A percentile compares a stretch with the other conserved stretches of the same genome.
Conservation (phyloP, 2,113 vertebrate genomes). For the Rattus rattus region DNA sequence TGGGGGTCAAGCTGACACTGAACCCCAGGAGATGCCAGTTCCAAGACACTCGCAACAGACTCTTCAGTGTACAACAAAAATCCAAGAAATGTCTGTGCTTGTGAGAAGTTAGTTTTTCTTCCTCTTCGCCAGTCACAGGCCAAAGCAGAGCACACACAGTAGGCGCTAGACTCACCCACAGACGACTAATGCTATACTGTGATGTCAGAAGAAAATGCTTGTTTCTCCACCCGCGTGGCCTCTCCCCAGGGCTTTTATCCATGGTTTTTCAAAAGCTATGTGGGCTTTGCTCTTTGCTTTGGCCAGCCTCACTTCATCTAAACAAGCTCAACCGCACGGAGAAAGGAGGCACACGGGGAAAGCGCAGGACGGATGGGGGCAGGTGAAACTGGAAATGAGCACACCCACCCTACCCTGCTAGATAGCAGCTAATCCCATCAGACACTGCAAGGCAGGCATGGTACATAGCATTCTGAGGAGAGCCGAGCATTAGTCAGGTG, state of each 20-base stretch:
- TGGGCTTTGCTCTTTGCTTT: not conserved
- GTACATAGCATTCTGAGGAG: not conserved
- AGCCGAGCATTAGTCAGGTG: constrained; percentile 53
- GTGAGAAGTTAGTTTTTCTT: constrained; percentile 16
- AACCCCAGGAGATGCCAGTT: not conserved
- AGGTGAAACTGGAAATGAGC: constrained; percentile 24
- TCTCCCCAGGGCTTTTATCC: not conserved
- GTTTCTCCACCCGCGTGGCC: not conserved
- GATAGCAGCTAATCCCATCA: constrained; percentile 63
- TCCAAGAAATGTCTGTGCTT: constrained; percentile 4
- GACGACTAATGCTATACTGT: not conserved
- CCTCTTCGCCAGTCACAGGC: not conserved
- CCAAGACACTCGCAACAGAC: not conserved
- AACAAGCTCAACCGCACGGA: not conserved
- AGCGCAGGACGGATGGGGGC: not conserved
- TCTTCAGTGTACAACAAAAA: not conserved
- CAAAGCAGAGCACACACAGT: not conserved
- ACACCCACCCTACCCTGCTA: constrained; percentile 37
- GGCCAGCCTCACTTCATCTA: not conserved
- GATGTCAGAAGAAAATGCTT: constrained; percentile 1
- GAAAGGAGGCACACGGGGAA: not conserved
- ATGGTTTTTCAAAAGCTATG: not conserved
- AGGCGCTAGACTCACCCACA: not conserved
- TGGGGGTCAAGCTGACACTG: not conserved
- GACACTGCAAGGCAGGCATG: not conserved